Evolutionary conservation across 2,797 vertebrate genomes (phyloP).

Genomic region (Arrhamphus sclerolepis): DNA sequence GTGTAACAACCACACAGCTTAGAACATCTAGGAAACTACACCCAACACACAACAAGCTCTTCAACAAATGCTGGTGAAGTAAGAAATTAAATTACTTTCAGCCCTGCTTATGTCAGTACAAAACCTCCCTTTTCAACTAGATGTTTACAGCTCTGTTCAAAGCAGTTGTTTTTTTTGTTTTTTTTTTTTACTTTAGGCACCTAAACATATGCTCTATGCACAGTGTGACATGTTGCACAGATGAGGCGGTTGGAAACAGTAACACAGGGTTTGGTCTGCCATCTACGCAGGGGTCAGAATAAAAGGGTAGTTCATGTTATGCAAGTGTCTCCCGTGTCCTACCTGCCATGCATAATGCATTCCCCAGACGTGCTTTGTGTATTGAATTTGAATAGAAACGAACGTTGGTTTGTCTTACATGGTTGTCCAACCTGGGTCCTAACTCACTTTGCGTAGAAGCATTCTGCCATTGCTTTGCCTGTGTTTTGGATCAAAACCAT

Average conservation of each 20-base stretch:
- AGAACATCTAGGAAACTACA: too few relatives aligned
- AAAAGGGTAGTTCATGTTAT: slow-evolving; percentile 77
- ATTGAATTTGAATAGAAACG: slow-evolving; percentile 77
- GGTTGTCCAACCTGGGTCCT: slow-evolving; percentile 51
- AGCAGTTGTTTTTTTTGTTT: too few relatives aligned
- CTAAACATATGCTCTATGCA: background rate
- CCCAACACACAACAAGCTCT: too few relatives aligned
- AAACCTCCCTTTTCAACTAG: too few relatives aligned
- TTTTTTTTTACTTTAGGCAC: too few relatives aligned
- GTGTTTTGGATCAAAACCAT: slow-evolving; percentile 66
- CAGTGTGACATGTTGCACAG: slow-evolving; percentile 43
- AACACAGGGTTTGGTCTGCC: slow-evolving; percentile 44
- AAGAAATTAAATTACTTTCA: too few relatives aligned
- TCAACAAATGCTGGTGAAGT: too few relatives aligned
- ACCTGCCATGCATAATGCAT: slow-evolving; percentile 80
- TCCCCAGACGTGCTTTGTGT: slow-evolving; percentile 73
- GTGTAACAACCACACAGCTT: too few relatives aligned
- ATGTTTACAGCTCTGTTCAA: too few relatives aligned
- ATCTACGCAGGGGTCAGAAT: slow-evolving; percentile 69
- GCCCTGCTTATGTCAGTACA: too few relatives aligned
- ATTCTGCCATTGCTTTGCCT: slow-evolving; percentile 57
- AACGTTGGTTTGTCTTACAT: slow-evolving; percentile 73
- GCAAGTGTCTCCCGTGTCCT: slow-evolving; percentile 74
- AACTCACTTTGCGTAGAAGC: slow-evolving; percentile 72
- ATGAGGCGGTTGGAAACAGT: slow-evolving; percentile 44